These are phyloP conservation scores for Trichomycterus rosablanca DNA, from an alignment of 2,113 vertebrate species.

Conservation along the genomic window DNA sequence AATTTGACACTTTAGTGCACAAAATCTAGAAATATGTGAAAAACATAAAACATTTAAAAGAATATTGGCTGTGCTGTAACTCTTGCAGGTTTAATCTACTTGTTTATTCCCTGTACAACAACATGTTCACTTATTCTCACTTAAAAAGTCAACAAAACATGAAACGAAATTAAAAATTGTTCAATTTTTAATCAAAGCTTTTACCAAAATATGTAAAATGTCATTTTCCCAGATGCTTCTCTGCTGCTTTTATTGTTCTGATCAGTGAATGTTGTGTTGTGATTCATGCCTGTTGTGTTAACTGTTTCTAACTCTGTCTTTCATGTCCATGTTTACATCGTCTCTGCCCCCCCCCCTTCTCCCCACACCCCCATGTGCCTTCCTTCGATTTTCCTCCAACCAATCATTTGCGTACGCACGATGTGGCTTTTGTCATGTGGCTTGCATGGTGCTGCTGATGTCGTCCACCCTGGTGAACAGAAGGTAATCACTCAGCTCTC, in stretches of 20 bases:
- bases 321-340: constrained; percentile 78
- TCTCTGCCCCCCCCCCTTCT: constrained; percentile 82
- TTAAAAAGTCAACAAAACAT: too few species aligned
- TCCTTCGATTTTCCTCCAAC: constrained; percentile 88
- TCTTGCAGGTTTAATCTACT: too few species aligned
- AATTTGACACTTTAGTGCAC: too few species aligned
- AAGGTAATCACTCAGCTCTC: constrained; percentile 77
- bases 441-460: constrained; percentile 92
- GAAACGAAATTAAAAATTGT: too few species aligned
- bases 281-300: constrained; percentile 42
- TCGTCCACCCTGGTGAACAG: constrained; percentile 82
- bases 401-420: constrained; percentile 88
- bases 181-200: too few species aligned
- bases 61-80: too few species aligned
- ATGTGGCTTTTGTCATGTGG: constrained; percentile 91
- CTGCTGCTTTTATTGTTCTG: constrained; percentile 40
- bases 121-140: too few species aligned
- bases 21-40: too few species aligned
- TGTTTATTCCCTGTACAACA: too few species aligned
- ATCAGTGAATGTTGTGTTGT: not conserved
- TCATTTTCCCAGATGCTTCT: constrained; percentile 39
- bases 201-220: too few species aligned
- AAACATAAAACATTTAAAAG: too few species aligned
- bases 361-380: constrained; percentile 86
- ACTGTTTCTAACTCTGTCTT: constrained; percentile 75